Base-by-base conservation (phyloP, 2,888 invertebrate species). In the Drosophila percnosoma region DNA sequence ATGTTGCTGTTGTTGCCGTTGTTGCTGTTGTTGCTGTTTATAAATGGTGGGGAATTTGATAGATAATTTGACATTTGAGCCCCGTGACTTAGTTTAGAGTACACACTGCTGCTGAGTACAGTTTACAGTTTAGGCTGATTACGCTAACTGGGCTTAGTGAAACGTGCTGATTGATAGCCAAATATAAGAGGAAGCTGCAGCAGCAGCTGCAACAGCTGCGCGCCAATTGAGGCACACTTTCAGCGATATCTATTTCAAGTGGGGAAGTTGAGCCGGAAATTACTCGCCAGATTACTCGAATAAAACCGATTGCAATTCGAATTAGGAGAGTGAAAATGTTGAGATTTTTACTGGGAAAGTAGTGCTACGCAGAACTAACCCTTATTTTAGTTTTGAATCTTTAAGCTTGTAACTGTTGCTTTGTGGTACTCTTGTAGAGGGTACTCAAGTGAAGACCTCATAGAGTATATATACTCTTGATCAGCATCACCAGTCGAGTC, bases 11-110 rank as follows among this genome's bases (percentile, higher is more conserved):
- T 31, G 8, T 1, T 53, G 18, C 18, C 27, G 59, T 1, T 45
- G 33, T 49, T 51, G 6, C 7, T 34, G 24, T 4, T 58, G 15
- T 38, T 33, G 60, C 34, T 34, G 69, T 54, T 69, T 49, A 60
- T 34, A 40, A 60, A 53, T 38, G 52, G 13, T 49, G 24, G 38
- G 45, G 13, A 40, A 64, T 52, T 68, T 57, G 24, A 49, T 51
- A 48, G 58, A 31, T 29, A 42, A 42, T 34, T 49, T 27, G 55
- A 15, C 21, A 42, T 68, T 52, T 58, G 58, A 42, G 24, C 45
- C 69, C 15, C 69, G 69, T 69, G 69, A 69, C 68, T 68, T 68
- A 18, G n/a, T 33, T 54, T 53, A 21, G 51, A 36, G 40, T 27
- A 40, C 36, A 68, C 31, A 36, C 31, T 31, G 31, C 31, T 31